phyloP scores from a whole-genome alignment of 1,140 invertebrate genomes.

The Drosophila navojoa region DNA sequence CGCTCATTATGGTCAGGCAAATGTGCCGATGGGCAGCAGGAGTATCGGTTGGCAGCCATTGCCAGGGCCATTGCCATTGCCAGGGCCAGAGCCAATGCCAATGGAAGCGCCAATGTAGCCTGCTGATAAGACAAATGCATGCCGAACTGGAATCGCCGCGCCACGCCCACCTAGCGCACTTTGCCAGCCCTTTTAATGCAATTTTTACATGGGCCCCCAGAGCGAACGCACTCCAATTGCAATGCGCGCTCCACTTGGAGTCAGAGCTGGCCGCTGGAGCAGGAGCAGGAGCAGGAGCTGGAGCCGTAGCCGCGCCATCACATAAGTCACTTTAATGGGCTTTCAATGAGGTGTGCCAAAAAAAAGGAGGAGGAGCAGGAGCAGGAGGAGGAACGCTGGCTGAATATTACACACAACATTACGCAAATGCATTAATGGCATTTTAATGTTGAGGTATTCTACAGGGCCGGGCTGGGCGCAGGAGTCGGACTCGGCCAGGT shows the following conservation, averaged over 20 bases:
- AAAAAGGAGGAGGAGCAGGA: constrained; percentile 1
- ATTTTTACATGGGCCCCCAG: constrained; percentile 63
- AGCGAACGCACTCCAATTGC: constrained; percentile 37
- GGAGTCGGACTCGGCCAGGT: constrained; percentile 27
- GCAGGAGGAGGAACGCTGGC: neutral
- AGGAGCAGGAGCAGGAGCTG: neutral
- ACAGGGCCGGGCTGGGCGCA: constrained; percentile 5
- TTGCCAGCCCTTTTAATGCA: constrained; percentile 69
- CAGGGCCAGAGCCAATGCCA: constrained; percentile 28
- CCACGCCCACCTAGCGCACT: constrained; percentile 45
- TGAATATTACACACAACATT: constrained; percentile 68
- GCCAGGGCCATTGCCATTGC: constrained; percentile 31
- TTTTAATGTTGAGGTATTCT: constrained; percentile 80
- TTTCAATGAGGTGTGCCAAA: constrained; percentile 74
- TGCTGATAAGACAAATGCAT: constrained; percentile 78
- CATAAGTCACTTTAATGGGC: constrained; percentile 82
- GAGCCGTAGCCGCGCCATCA: constrained; percentile 28
- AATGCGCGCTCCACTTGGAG: constrained; percentile 33
- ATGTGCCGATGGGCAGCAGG: constrained; percentile 41
- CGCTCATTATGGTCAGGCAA: constrained; percentile 81
- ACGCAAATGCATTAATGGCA: constrained; percentile 81
- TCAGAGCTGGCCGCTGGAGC: too few species aligned
- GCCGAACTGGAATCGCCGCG: constrained; percentile 39
- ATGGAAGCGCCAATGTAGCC: constrained; percentile 35
- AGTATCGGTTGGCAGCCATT: neutral